Evolutionary conservation across 2,797 vertebrate species (phyloP), one percentile per base, ranked within the genome.

Genomic region (Varecia variegata): DNA sequence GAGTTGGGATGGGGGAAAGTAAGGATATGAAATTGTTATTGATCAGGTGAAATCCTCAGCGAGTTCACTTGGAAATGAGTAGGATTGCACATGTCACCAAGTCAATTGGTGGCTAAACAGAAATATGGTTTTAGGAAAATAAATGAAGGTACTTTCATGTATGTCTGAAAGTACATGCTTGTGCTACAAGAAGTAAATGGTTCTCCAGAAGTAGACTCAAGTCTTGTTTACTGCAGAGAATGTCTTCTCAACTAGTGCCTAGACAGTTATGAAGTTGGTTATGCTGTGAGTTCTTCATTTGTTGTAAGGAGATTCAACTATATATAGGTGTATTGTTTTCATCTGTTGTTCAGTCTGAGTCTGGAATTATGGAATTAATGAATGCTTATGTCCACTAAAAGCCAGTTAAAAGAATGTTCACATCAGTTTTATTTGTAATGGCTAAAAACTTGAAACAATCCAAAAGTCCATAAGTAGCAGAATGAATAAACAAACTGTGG

Each of bases 91-190:
- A 88, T 54, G 60, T 87, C 40, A 38, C 32, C 38, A 47, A 74
- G 77, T 76, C n/a, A 82, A 82, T 32, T 65, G 35, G 5, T 58
- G 12, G 43, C 60, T 68, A 67, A 85, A 45, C 3, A 81, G 60
- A 90, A 86, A 76, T 47, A 18, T 56, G 73, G 12, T 84, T 68
- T 93, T 95, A 84, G n/a, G 54, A 88, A 90, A 93, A 88, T 76
- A 60, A 96, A 65, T 25, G 11, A 58, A 58, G 30, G 52, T 67
- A 77, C 17, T 79, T 74, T 50, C 60, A 52, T 84, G 23, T 5
- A 25, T 20, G 79, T 43, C 18, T 79, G 67, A 52, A 40, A 45
- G 5, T 92, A 47, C 25, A 20, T 58, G 2, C 6, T 40, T 38
- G 9, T 67, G 30, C 35, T n/a, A 58, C 17, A 87, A 17, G 32